Evolutionary conservation across 2,888 invertebrate genomes (phyloP), one percentile per base, ranked within the genome.

Genomic region (Hemicrepidius hirtus): DNA sequence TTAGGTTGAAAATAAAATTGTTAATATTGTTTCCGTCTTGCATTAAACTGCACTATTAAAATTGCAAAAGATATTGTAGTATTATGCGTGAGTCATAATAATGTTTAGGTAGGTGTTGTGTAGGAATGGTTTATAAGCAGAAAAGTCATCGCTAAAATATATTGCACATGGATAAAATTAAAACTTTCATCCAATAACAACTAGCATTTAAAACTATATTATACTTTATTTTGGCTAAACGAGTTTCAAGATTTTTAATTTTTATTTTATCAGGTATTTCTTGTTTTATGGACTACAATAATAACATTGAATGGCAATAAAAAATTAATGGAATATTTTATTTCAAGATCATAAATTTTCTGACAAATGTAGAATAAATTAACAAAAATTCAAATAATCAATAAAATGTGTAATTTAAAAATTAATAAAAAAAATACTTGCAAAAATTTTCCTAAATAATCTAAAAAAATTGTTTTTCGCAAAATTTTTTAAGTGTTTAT

Each of bases 41-140:
- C 16, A 7, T 44, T 18, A n/a, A 28, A 28, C 24, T 53, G 53
- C 24, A 28, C 12, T 21, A 13, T 53, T 53, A 28, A 53, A 28
- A n/a, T 37, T 37, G 12, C 37, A 37, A 37, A 57, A 37, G 3
- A 21, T 18, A 37, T 40, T 57, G 35, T 35, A n/a, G 18, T 37
- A 20, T 20, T 12, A 46, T 70, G 70, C 70, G 70, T 70, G 64
- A 70, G 70, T 70, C 70, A 70, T 70, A 57, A 70, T 70, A 57
- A 55, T 46, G 55, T 46, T 37, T 32, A 59, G 24, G 70, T 70
- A 65, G 70, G 70, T 70, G 70, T 64, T 70, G 70, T 65, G 70
- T 70, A 70, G 70, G 70, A 37, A 57, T 40, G 57, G 20, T 37
- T 37, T 16, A 16, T 57, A 37, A 57, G 2, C 20, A 50, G 50